Evolutionary conservation across 2,797 vertebrate genomes (phyloP), one percentile per base, ranked within the genome.

Genomic region (Pachyuromys duprasi): DNA sequence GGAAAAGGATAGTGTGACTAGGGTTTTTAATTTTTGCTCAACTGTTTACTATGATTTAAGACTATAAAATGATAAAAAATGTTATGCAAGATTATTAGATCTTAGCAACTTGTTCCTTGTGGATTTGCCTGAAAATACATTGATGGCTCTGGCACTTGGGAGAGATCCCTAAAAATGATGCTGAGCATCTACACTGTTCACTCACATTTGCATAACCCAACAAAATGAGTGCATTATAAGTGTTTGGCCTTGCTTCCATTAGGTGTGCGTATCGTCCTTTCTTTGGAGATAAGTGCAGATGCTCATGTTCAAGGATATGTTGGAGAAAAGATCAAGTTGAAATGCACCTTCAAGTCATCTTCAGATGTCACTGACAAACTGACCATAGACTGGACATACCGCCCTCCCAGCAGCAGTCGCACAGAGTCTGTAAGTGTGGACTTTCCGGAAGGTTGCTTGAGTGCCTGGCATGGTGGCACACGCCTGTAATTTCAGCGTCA

Each of bases 311-410:
- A 5, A 63, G 99, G 98, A 14, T 98, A 98, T 0, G 96, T 98
- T 79, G 99, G 99, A 0, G 99, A 99, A 1, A 72, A 96, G 0
- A 98, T 99, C 74, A 98, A 89, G 0, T 90, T 99, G 97, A 98
- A 98, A 95, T 99, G 99, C 97, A 98, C 98, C 1, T 99, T 99
- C 98, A 98, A 45, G 33, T 99, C 99, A 45, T 98, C 95, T 14
- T 98, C 98, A 0, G 97, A 97, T 5, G 96, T 99, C 62, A 99
- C 98, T 0, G 99, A 99, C 92, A 99, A 96, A 86, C 99, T 99
- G 97, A 98, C 97, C 0, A 98, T 99, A 0, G 99, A 99, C 98
- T 99, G 99, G 99, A 99, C 99, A 0, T 99, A 99, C 63, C 98
- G 98, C 13, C 98, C 99, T 0, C 96, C 98, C 81, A 69, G 94